Evolutionary conservation across 2,797 vertebrate genomes (phyloP), one percentile per base, ranked within the genome.

Genomic region (Propithecus deckenii): DNA sequence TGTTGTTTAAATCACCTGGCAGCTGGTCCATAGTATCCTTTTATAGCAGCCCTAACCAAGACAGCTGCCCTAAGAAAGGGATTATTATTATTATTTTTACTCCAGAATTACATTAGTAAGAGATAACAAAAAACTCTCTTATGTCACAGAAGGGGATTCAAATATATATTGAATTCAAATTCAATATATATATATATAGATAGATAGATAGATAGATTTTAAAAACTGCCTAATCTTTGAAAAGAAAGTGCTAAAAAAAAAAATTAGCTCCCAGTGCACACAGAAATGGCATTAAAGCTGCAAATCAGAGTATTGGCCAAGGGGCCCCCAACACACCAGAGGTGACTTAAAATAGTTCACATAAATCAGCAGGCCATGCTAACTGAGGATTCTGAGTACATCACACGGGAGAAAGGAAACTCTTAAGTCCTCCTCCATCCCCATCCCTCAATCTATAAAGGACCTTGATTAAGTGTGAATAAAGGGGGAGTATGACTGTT

Each of bases 401-500:
- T 32, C 43, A 5, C 79, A 22, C 1, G 10, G 35, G 41, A 84
- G 76, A 75, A 92, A 55, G 76, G 61, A 25, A 59, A 95, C 88
- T 95, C 96, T 93, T 89, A 86, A 94, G 41, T 67, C 28, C 48
- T n/a, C 63, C 57, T 63, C 55, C 32, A 63, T 59, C n/a, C 50
- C 55, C 28, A 57, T 55, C 30, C 57, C 35, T 25, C 2, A 76
- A 63, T 88, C 35, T 80, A 67, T 63, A 94, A 93, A 94, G 48
- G 57, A 46, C 28, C 67, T 86, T 97, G 96, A 97, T 97, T 94
- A 97, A 97, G 97, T 97, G 95, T 72, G 84, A 93, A 78, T 35
- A 88, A 85, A 71, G n/a, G 32, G 43, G 76, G 38, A 89, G 41
- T 86, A 52, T 7, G 57, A 92, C 23, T 11, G 4, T 43, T 97